Percentiles rank a stretch among this genome's conserved stretches.
phyloP scores from a whole-genome alignment of 2,888 invertebrate genomes.

The Lymantria monacha region DNA sequence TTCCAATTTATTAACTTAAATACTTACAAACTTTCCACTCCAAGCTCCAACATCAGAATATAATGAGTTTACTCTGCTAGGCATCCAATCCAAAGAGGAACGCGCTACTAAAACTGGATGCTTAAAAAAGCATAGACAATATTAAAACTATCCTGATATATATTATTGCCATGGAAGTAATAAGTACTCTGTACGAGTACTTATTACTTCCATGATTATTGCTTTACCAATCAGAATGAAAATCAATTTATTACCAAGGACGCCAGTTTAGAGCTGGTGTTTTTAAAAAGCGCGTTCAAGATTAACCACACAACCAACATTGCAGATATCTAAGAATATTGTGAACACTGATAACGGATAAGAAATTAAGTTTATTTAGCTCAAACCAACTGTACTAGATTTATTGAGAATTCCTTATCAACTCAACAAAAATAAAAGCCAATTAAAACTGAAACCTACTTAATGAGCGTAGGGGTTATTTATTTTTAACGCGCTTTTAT shows the following conservation, averaged over 20 bases:
- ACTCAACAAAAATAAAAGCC: background rate
- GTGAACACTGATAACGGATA: background rate
- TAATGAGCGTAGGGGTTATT: too few species aligned
- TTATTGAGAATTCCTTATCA: background rate
- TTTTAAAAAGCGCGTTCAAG: background rate
- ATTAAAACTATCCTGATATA: too few species aligned
- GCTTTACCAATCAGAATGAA: background rate
- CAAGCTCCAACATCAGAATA: constrained; percentile 77
- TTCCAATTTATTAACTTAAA: background rate
- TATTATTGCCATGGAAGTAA: too few species aligned
- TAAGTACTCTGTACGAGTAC: background rate
- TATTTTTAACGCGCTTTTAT: too few species aligned
- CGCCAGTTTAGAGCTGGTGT: constrained; percentile 15
- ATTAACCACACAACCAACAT: constrained; percentile 1
- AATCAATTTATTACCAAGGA: constrained; percentile 22
- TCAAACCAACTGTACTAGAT: background rate
- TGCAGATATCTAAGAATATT: background rate
- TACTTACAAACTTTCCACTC: constrained; percentile 76
- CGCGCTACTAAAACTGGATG: constrained; percentile 72
- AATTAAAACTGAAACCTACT: background rate
- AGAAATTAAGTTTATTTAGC: background rate
- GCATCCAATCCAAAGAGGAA: constrained; percentile 75
- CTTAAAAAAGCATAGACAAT: constrained; percentile 43
- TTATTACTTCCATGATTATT: background rate
- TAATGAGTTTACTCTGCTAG: constrained; percentile 71